Evolutionary conservation across 2,888 invertebrate species (phyloP), one percentile per base, ranked within the genome.

Genomic region (Cantharis rufa): DNA sequence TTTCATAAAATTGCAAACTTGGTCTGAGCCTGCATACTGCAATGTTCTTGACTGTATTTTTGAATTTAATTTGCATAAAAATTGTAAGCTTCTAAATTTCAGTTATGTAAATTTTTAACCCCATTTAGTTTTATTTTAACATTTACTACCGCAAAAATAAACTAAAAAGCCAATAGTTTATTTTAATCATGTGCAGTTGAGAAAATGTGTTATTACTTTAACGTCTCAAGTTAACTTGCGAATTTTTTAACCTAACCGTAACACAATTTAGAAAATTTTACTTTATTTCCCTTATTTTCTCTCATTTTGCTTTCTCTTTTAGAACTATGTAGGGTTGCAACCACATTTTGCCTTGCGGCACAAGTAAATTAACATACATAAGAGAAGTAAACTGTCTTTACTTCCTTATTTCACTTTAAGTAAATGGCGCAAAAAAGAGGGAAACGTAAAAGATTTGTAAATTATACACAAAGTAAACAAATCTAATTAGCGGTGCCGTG

Each of bases 181-280:
- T 48, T 48, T n/a, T 48, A 48, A 48, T 48, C 48, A n/a, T n/a
- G n/a, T n/a, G 48, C 48, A 48, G 48, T 48, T 48, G 48, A 48
- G 48, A 48, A 48, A 48, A 48, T 48, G 48, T 48, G 48, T 48
- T 48, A 48, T 48, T 48, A n/a, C 48, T 48, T 48, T 48, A 48
- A 48, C 48, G 48, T 48, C 48, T 48, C 7, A 48, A 48, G 10
- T 15, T 21, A 64, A 64, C 64, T 64, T 64, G 64, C 64, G 64
- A 64, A 21, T 21, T 64, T 21, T 18, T 21, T 18, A 21, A 64
- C 69, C 73, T n/a, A 69, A 28, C 21, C 32, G 18, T 62, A 74
- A 70, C 80, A 79, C 79, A 80, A 77, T 80, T 80, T 79, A 79
- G 76, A 75, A 78, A 78, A 76, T 79, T 76, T 76, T 74, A 70